Evolutionary conservation across 2,888 invertebrate genomes (phyloP).

Genomic region (Tipula unca): DNA sequence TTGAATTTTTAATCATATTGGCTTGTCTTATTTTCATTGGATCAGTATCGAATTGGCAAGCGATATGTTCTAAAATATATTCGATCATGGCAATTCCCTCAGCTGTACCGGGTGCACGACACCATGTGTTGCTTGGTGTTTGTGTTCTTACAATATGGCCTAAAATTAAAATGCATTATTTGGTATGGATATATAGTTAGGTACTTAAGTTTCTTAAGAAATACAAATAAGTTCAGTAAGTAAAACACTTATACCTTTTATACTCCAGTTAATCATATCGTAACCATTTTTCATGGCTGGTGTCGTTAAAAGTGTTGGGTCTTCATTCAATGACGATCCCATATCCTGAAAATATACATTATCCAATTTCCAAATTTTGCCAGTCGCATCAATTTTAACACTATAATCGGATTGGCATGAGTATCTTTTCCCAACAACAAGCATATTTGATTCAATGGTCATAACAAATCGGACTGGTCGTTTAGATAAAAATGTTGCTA

Average conservation of each 20-base stretch:
- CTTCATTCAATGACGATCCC: constrained; percentile 47
- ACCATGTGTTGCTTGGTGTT: constrained; percentile 54
- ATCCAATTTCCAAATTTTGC: constrained; percentile 56
- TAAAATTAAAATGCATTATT: not conserved
- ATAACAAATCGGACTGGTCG: constrained; percentile 54
- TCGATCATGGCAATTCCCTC: constrained; percentile 55
- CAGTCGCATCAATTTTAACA: constrained; percentile 52
- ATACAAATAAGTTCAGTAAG: too few relatives aligned
- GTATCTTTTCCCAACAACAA: constrained; percentile 49
- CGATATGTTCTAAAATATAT: constrained; percentile 58
- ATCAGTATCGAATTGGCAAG: constrained; percentile 47
- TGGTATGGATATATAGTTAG: too few relatives aligned
- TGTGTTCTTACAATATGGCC: constrained; percentile 47
- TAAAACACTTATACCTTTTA: constrained; percentile 39
- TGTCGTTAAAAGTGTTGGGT: constrained; percentile 35
- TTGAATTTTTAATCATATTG: constrained; percentile 47
- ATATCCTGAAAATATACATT: constrained; percentile 46
- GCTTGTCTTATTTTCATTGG: constrained; percentile 47
- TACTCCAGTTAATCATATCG: constrained; percentile 49
- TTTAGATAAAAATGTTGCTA: constrained; percentile 51
- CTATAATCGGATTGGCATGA: constrained; percentile 49
- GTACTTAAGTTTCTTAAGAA: too few relatives aligned
- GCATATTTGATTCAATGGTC: constrained; percentile 56
- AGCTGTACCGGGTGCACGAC: constrained; percentile 42
- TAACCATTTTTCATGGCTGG: constrained; percentile 49